Base-by-base conservation (phyloP, 2,113 vertebrate genomes). In the Ictalurus punctatus region DNA sequence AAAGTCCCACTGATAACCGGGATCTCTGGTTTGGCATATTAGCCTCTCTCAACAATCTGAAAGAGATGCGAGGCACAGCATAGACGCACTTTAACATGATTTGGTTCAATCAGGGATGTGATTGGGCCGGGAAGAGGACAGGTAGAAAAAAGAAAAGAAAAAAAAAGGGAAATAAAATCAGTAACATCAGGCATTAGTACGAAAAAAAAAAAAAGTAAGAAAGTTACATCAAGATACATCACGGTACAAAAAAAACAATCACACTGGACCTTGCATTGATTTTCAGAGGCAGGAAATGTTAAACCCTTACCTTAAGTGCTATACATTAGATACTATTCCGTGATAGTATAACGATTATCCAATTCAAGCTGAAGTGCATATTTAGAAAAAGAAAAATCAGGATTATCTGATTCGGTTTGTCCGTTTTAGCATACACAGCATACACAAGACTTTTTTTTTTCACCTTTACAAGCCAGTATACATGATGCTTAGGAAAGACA, bases 31-130 rank as follows among this genome's bases (percentile, higher is more conserved):
- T 90, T 88, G 90, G 90, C 86, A 83, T 48, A 48, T 88, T 63
- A 84, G 83, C 74, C 54, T 59, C 85, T 87, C 88, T 90, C 86
- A 83, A 86, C 54, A 84, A 37, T 48, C 25, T 73, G 48, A 86
- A 71, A 91, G 81, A 91, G 79, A 86, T 40, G 17, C 37, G 88
- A 90, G 88, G 88, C 90, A 91, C 88, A 30, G 40, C 52, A 88
- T 69, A 67, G 44, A 89, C 59, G 69, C 25, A 81, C 71, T 71
- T 78, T 30, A 74, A 73, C 79, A 37, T 12, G 59, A 84, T 87
- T 88, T 86, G 86, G 85, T 84, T 89, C 54, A n/a, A 61, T 69
- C 88, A 85, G 88, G 88, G 88, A 91, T 85, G 90, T 87, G 88
- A 89, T 87, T 91, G 85, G 85, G 82, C 88, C 65, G 25, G 44